Base-by-base conservation (phyloP, 1,140 invertebrate species). In the Melitaea cinxia region DNA sequence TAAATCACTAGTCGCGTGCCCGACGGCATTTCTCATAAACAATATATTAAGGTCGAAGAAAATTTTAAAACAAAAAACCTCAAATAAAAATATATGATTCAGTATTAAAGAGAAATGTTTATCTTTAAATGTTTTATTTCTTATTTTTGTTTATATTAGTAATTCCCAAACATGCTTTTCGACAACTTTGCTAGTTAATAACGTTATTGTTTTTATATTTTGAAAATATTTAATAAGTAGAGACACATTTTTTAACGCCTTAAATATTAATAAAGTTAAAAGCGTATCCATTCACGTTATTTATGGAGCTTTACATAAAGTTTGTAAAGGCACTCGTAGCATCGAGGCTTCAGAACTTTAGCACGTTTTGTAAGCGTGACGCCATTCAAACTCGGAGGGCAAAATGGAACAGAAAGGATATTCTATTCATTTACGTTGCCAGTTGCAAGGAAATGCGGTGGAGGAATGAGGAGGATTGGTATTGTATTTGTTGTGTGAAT, bases 381-480 rank as follows among this genome's bases (percentile, higher is more conserved):
- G 47, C 69, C 69, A 72, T 81, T 76, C 70, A 79, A 75, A 73
- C 57, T 63, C 72, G 63, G 47, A 62, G 64, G 60, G 49, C 54
- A 54, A 61, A 67, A 65, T 63, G 70, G 65, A 49, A 42, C 52
- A 45, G 60, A 65, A 58, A 70, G 75, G 72, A 76, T 74, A 72
- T 73, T 79, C 70, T 73, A 79, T 80, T 78, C 80, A 83, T 68
- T 76, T 77, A 68, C 69, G 63, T 67, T 68, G 68, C 47, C 70
- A 73, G 64, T 72, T 69, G 69, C 56, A 61, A 47, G 70, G 65
- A 63, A 71, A 71, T 63, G 65, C 65, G 63, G 62, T 24, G 61
- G 19, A 26, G 17, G 28, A 35, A 66, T 19, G 9, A 33, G 30
- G 30, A 52, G n/a, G n/a, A n/a, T n/a, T n/a, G n/a, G n/a, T n/a